Evolutionary conservation across 2,888 invertebrate genomes (phyloP).

Genomic region (Trisateles emortualis): DNA sequence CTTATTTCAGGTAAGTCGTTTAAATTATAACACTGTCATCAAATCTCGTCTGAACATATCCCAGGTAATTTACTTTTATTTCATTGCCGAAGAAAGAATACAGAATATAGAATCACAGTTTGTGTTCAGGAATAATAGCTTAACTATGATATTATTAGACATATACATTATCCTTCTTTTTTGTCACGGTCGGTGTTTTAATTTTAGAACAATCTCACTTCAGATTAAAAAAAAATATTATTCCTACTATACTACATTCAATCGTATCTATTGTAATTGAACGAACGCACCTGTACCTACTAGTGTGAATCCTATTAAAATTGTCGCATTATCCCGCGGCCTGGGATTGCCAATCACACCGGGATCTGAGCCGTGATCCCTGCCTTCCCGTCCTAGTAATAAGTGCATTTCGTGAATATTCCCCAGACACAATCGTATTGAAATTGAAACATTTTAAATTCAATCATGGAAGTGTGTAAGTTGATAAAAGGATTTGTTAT

Average conservation of each 20-base stretch:
- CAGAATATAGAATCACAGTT: too few species aligned
- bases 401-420: constrained; percentile 60
- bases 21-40: not conserved
- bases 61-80: too few species aligned
- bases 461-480: constrained; percentile 18
- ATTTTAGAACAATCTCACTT: too few species aligned
- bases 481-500: not conserved
- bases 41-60: too few species aligned
- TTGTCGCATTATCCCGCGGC: constrained; percentile 65
- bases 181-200: too few species aligned
- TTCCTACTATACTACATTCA: not conserved
- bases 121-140: too few species aligned
- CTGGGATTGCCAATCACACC: constrained; percentile 76
- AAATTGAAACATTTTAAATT: constrained; percentile 41
- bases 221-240: not conserved
- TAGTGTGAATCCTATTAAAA: constrained; percentile 59
- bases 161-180: too few species aligned
- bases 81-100: too few species aligned
- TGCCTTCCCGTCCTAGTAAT: constrained; percentile 51
- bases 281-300: constrained; percentile 38
- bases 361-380: constrained; percentile 69
- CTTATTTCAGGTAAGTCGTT: constrained; percentile 58
- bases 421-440: constrained; percentile 34
- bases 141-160: too few species aligned
- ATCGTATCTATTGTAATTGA: not conserved